Evolutionary conservation across 2,797 vertebrate genomes (phyloP).

Genomic region (Taenioides sp.): DNA sequence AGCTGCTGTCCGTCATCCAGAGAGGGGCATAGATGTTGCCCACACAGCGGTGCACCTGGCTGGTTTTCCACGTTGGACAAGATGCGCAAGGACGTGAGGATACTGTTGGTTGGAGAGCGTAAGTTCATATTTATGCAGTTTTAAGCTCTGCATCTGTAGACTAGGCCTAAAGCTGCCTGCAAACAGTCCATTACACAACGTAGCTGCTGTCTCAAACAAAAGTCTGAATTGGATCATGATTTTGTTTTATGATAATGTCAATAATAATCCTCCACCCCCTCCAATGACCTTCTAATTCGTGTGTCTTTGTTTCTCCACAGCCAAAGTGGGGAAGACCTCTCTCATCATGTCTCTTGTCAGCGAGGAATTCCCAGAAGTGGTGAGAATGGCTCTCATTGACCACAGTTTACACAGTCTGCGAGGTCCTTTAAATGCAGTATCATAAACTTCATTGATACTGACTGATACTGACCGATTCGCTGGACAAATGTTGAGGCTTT

Average conservation of each 20-base stretch:
- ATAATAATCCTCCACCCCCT: background rate
- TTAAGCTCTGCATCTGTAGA: background rate
- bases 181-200: background rate
- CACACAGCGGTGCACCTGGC: slow-evolving; percentile 15
- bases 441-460: background rate
- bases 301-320: slow-evolving; percentile 68
- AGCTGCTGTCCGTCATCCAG: slow-evolving; percentile 24
- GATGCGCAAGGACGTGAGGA: slow-evolving; percentile 96
- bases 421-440: too few relatives aligned
- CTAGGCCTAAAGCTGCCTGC: background rate
- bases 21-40: slow-evolving; percentile 19
- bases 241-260: background rate
- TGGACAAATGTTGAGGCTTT: too few relatives aligned
- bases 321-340: slow-evolving; percentile 97
- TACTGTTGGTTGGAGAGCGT: slow-evolving; percentile 92
- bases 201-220: background rate
- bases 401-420: background rate
- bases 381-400: slow-evolving; percentile 56
- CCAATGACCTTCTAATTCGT: background rate
- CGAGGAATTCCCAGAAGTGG: slow-evolving; percentile 96
- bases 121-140: slow-evolving; percentile 64
- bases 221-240: background rate
- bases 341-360: slow-evolving; percentile 98
- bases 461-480: background rate
- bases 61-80: slow-evolving; percentile 40